These are phyloP conservation scores for Pyrocoelia pectoralis DNA, from an alignment of 2,888 invertebrate genomes.

Conservation along the genomic window DNA sequence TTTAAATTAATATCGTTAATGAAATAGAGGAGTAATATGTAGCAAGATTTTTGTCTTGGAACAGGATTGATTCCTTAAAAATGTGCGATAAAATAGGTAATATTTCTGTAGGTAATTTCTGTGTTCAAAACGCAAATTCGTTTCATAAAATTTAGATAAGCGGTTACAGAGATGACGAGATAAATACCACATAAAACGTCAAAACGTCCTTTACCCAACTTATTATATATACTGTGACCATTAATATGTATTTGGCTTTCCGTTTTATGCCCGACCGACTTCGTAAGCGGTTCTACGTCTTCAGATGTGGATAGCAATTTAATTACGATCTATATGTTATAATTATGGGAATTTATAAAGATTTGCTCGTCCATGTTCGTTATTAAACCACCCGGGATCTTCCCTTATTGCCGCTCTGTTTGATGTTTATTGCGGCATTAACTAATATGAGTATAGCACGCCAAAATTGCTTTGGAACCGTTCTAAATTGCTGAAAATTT, in stretches of 20 bases:
- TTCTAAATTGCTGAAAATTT: constrained; percentile 29
- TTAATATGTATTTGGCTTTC: constrained; percentile 42
- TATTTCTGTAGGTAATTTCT: too few species aligned
- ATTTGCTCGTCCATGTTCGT: constrained; percentile 55
- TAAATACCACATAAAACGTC: too few species aligned
- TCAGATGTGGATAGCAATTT: constrained; percentile 57
- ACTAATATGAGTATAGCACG: constrained; percentile 33
- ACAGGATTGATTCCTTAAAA: too few species aligned
- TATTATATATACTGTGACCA: constrained; percentile 13
- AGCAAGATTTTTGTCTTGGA: too few species aligned
- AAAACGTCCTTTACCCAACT: too few species aligned
- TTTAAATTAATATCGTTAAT: too few species aligned
- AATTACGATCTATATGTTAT: constrained; percentile 60
- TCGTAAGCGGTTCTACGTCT: constrained; percentile 47
- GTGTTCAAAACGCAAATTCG: too few species aligned
- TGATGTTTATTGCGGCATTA: constrained; percentile 40
- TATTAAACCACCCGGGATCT: constrained; percentile 50
- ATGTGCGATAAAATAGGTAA: too few species aligned
- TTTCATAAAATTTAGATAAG: too few species aligned
- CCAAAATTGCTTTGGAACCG: constrained; percentile 28
- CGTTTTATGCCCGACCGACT: constrained; percentile 52
- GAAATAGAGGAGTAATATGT: too few species aligned
- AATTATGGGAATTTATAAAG: constrained; percentile 60
- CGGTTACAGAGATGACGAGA: too few species aligned
- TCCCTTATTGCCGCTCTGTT: constrained; percentile 42